Evolutionary conservation across 2,113 vertebrate species (phyloP), one percentile per base, ranked within the genome.

Genomic region (cat (Felis catus)): DNA sequence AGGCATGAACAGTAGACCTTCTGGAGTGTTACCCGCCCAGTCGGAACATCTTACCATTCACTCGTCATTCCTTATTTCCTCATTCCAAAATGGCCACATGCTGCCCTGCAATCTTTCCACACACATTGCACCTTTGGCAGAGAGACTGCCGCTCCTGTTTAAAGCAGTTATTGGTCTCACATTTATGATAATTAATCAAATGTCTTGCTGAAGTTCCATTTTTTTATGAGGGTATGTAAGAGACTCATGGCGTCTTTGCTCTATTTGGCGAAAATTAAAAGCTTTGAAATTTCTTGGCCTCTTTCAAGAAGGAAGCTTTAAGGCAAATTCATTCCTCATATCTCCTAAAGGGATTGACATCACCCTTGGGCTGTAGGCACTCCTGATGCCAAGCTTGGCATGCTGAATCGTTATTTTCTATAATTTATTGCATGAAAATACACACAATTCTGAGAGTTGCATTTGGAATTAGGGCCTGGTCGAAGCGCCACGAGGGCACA

Each of bases 91-190:
- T 93, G 97, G 94, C 94, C 85, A 71, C 82, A 48, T 71, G 39
- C 91, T 48, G 63, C 71, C 91, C 55, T 7, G 36, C 94, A 98
- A 97, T 98, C 95, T 94, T 87, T 92, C 95, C 73, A 15, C 80
- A 82, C 97, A 98, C 97, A 98, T 96, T 97, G 96, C 86, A 61
- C 76, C 95, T 94, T 94, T 98, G 97, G 95, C 97, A 98, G 78
- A 3, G 55, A 85, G 51, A 61, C 55, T 55, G 79, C 89, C 39
- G 36, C 94, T 96, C 74, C 87, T 95, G 68, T 96, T 94, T 95
- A 96, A 97, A 76, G 76, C 94, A 91, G 53, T 94, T 82, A 95
- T 21, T 95, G 45, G 82, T 90, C 78, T 95, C 79, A 84, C 39
- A 84, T 94, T 97, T 97, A 79, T 89, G 65, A 94, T 97, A 95